These are phyloP conservation scores for Pardalotus punctatus DNA, from an alignment of 2,113 vertebrate species.

Conservation along the genomic window DNA sequence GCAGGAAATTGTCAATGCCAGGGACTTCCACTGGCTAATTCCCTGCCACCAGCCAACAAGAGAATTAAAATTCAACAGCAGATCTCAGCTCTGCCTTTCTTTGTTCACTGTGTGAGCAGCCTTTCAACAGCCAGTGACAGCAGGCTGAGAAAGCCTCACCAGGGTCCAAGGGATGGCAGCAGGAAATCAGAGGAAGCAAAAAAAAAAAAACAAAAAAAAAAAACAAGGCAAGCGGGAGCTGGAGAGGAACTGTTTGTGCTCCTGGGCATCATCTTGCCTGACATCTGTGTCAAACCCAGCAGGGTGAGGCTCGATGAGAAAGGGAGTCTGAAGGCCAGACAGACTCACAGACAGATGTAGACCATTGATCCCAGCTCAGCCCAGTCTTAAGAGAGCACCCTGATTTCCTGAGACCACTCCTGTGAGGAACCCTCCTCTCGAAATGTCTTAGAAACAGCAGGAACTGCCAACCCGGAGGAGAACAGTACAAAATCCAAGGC, in stretches of 20 bases:
- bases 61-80: background rate
- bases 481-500: background rate
- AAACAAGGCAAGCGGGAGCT: background rate
- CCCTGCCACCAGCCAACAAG: background rate
- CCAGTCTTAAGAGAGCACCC: background rate
- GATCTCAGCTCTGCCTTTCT: background rate
- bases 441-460: background rate
- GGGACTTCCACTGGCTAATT: background rate
- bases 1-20: background rate
- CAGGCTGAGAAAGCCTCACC: background rate
- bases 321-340: background rate
- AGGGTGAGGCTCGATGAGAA: accelerated
- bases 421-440: background rate
- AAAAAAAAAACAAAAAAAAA: background rate
- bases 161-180: background rate
- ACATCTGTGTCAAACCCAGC: background rate
- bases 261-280: background rate
- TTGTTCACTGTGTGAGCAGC: background rate
- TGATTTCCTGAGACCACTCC: background rate
- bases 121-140: background rate
- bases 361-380: background rate
- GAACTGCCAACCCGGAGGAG: background rate
- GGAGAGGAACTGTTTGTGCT: background rate
- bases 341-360: background rate
- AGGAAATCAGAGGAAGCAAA: background rate